Percentiles rank a stretch among this genome's conserved stretches.
phyloP scores from a whole-genome alignment of 2,888 invertebrate genomes.

The Thereva nobilitata region DNA sequence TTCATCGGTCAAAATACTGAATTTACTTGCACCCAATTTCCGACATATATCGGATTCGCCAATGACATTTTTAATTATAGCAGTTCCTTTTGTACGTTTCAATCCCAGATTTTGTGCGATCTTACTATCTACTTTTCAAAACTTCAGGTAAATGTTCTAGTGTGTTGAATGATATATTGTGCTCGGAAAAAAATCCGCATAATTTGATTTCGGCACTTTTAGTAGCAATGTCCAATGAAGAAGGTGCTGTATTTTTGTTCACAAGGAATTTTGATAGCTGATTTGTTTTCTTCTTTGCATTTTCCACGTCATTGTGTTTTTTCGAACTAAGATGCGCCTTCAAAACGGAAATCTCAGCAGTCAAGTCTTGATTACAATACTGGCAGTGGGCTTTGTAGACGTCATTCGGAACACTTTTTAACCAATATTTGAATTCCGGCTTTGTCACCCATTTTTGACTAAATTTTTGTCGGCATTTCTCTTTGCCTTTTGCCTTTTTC shows the following conservation, averaged over 20 bases:
- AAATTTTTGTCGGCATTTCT: conserved; percentile 11
- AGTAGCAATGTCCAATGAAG: too few relatives aligned
- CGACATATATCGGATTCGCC: not conserved
- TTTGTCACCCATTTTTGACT: not conserved
- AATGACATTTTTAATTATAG: conserved; percentile 22
- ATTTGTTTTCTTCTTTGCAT: too few relatives aligned
- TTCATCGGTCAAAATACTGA: too few relatives aligned
- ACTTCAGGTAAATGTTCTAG: conserved; percentile 7
- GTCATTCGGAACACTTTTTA: not conserved
- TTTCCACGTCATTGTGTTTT: not conserved
- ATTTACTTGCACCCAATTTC: conserved; percentile 4
- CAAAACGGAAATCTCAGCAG: not conserved
- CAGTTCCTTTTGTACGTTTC: conserved; percentile 4
- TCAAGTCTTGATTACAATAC: not conserved
- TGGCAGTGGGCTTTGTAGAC: not conserved
- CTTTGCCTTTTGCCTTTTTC: too few relatives aligned
- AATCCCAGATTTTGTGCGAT: conserved; percentile 15
- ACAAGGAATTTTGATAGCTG: too few relatives aligned
- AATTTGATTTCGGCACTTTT: not conserved
- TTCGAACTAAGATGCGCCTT: not conserved
- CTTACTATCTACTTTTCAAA: conserved; percentile 17
- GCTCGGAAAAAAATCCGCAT: conserved; percentile 16
- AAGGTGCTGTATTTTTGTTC: too few relatives aligned
- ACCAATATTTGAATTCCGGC: not conserved
- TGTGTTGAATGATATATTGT: conserved; percentile 19